These are phyloP conservation scores for Pelecanus crispus DNA, from an alignment of 2,113 vertebrate genomes.

Conservation along the genomic window DNA sequence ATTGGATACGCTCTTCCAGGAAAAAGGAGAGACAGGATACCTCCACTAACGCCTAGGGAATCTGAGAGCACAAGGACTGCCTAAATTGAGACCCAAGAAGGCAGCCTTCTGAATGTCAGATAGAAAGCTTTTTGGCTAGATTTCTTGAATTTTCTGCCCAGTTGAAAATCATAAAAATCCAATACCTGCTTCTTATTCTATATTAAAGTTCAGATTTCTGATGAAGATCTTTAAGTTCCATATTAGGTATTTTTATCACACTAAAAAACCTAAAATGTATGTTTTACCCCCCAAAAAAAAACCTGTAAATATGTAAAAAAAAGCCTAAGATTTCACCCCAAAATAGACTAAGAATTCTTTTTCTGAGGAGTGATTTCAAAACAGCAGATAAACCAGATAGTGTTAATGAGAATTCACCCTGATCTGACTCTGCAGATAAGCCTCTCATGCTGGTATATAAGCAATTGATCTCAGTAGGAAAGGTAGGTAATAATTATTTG, in stretches of 20 bases:
- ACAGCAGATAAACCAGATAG: background rate
- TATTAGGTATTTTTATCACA: background rate
- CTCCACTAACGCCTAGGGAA: background rate
- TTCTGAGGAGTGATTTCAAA: background rate
- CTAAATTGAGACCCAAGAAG: background rate
- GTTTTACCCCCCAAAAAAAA: background rate
- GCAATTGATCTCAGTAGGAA: constrained; percentile 23
- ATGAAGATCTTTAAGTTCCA: background rate
- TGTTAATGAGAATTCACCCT: background rate
- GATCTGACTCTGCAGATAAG: background rate
- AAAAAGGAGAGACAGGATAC: background rate
- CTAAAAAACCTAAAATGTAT: background rate
- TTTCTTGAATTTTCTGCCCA: background rate
- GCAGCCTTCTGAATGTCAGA: background rate
- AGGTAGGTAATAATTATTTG: background rate
- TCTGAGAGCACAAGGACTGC: background rate
- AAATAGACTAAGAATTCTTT: background rate
- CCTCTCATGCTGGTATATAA: background rate
- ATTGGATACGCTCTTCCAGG: background rate
- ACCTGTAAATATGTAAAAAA: background rate
- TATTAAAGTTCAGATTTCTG: background rate
- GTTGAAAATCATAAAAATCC: background rate
- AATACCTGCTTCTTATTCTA: background rate
- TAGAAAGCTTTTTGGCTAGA: background rate
- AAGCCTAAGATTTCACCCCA: background rate